Conservation (phyloP, 2,797 vertebrate species). For the Tiaroga cobitis region DNA sequence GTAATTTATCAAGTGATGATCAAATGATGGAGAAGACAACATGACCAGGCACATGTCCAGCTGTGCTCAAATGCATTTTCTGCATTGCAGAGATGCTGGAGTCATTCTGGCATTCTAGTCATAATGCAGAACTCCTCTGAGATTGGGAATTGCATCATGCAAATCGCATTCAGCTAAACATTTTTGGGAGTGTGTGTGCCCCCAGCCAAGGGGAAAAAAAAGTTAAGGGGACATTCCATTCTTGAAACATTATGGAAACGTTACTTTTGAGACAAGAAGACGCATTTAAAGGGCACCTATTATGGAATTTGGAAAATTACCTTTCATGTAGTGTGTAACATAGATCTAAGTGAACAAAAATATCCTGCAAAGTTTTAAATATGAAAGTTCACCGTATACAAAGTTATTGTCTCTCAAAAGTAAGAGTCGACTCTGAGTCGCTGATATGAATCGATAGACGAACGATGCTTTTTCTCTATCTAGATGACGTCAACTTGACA, state of each 20-base stretch:
- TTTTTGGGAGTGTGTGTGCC: not conserved
- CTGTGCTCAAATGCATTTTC: not conserved
- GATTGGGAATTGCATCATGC: not conserved
- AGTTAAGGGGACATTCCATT: not conserved
- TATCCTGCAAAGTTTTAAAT: too few relatives aligned
- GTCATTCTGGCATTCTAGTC: not conserved
- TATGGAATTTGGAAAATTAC: too few relatives aligned
- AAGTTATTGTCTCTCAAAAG: too few relatives aligned
- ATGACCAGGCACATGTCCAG: not conserved
- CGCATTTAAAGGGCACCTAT: too few relatives aligned
- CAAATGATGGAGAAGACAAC: constrained; percentile 10
- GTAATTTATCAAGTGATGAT: constrained; percentile 8
- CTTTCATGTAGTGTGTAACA: too few relatives aligned
- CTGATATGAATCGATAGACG: too few relatives aligned
- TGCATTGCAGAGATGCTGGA: constrained; percentile 10
- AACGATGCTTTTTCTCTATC: too few relatives aligned
- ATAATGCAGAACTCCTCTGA: not conserved
- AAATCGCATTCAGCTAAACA: not conserved
- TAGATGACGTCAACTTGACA: too few relatives aligned
- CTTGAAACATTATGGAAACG: not conserved
- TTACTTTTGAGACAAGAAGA: not conserved
- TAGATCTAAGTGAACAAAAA: too few relatives aligned
- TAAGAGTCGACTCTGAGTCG: too few relatives aligned
- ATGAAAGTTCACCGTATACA: too few relatives aligned
- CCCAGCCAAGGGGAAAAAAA: not conserved